Evolutionary conservation across 1,140 invertebrate species (phyloP).

Genomic region (Drosophila kepulauana): DNA sequence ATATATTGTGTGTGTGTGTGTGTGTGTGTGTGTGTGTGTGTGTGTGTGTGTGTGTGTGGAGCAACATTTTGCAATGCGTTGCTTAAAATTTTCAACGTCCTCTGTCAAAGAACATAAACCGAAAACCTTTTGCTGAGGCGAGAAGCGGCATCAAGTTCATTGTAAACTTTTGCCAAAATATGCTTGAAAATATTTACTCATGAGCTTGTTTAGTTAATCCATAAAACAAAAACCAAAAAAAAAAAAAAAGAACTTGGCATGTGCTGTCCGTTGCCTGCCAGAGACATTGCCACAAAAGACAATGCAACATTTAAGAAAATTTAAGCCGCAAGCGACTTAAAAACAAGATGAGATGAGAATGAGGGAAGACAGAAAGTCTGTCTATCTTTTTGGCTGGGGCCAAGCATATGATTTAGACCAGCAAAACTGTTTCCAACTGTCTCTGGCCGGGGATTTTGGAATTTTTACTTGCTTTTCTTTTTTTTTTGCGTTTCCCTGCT

Average conservation of each 20-base stretch:
- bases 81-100: constrained; percentile 72
- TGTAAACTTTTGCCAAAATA: constrained; percentile 71
- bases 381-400: constrained; percentile 57
- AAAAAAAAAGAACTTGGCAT: constrained; percentile 58
- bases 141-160: constrained; percentile 55
- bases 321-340: constrained; percentile 80
- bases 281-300: constrained; percentile 48
- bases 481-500: constrained; percentile 38
- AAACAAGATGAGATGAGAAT: constrained; percentile 59
- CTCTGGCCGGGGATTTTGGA: constrained; percentile 42
- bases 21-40: neutral
- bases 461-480: constrained; percentile 38
- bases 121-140: constrained; percentile 22
- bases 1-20: neutral
- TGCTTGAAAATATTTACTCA: constrained; percentile 80
- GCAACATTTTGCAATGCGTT: constrained; percentile 71
- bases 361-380: constrained; percentile 1
- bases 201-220: constrained; percentile 81
- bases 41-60: constrained; percentile 11
- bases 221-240: constrained; percentile 39
- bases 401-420: no score
- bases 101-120: neutral
- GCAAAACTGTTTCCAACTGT: no score
- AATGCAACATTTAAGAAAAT: constrained; percentile 81
- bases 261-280: constrained; percentile 36